Evolutionary conservation across 2,888 invertebrate genomes (phyloP).

Genomic region (Caenorhabditis doughertyi): DNA sequence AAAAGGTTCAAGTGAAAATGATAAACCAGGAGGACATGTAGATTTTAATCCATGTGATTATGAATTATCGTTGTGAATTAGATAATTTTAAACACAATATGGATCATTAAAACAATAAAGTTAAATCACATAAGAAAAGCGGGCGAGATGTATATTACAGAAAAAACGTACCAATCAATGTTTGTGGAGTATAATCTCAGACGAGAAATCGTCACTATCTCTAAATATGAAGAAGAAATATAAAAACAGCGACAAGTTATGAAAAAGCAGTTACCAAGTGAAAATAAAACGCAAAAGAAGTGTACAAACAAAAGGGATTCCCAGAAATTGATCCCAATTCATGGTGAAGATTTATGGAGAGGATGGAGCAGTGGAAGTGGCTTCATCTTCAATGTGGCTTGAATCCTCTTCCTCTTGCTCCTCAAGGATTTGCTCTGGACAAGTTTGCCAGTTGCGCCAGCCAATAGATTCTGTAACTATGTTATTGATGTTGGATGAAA

Average conservation of each 20-base stretch:
- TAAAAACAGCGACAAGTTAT: neutral
- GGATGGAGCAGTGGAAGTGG: slow-evolving; percentile 33
- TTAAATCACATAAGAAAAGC: slow-evolving; percentile 20
- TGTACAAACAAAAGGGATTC: slow-evolving; percentile 40
- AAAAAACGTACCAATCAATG: no score
- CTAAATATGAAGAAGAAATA: slow-evolving; percentile 31
- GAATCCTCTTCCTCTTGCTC: slow-evolving; percentile 65
- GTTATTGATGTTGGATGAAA: neutral
- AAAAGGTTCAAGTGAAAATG: slow-evolving; percentile 8
- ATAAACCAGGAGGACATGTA: neutral
- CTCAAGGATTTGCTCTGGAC: slow-evolving; percentile 50
- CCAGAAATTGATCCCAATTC: no score
- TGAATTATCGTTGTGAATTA: neutral
- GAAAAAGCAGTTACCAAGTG: slow-evolving; percentile 4
- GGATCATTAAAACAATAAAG: neutral
- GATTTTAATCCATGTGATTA: neutral
- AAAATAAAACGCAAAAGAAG: slow-evolving; percentile 12
- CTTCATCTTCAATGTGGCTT: slow-evolving; percentile 12
- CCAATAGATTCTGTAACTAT: slow-evolving; percentile 74
- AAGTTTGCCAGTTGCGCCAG: slow-evolving; percentile 79
- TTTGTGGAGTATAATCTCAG: neutral
- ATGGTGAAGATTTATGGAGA: slow-evolving; percentile 36
- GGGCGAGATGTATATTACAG: slow-evolving; percentile 5
- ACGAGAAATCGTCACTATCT: slow-evolving; percentile 5
- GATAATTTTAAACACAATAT: neutral